Base-by-base conservation (phyloP, 2,888 invertebrate genomes). In the Agrotis clavis region DNA sequence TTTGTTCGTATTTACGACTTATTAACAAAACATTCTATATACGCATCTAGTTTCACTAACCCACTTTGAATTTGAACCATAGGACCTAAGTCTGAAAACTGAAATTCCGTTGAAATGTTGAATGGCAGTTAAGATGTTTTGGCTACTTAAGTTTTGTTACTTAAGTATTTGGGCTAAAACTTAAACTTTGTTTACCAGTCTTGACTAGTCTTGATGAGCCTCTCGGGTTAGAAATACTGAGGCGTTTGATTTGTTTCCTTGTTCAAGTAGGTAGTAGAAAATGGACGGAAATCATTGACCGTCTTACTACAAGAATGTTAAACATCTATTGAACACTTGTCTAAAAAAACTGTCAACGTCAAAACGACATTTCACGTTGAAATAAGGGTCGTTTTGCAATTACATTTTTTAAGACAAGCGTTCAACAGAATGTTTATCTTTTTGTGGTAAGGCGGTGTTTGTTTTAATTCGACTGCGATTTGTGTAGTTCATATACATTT, bases 171-270 rank as follows among this genome's bases (percentile, higher is more conserved):
- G 60, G 77, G 67, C 66, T 76, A 79, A 60, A 74, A 59, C 57
- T 61, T 66, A 67, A 82, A 82, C 62, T 74, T 82, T 68, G 82
- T 76, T 79, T 67, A 61, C 60, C 66, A 62, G 82, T 62, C 68
- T 67, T 79, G 70, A 82, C 72, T 79, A 71, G 70, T 72, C 60
- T 19, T 82, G 83, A 82, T 80, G 79, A 82, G 83, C 73, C 73
- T 75, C 82, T 77, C 19, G 71, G 70, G 83, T 77, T 64, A 71
- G 83, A 77, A 80, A 82, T 77, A 79, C 65, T 60, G 54, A 63
- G 57, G 63, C 51, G 61, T 64, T 71, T 60, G 71, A 79, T 82
- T 72, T 64, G 71, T 66, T 77, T 67, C 67, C 47, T 25, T 54
- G 70, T 74, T 82, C 61, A 80, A 80, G 74, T 80, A 64, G 50